Evolutionary conservation across 2,797 vertebrate species (phyloP).

Genomic region (Euthynnus affinis): DNA sequence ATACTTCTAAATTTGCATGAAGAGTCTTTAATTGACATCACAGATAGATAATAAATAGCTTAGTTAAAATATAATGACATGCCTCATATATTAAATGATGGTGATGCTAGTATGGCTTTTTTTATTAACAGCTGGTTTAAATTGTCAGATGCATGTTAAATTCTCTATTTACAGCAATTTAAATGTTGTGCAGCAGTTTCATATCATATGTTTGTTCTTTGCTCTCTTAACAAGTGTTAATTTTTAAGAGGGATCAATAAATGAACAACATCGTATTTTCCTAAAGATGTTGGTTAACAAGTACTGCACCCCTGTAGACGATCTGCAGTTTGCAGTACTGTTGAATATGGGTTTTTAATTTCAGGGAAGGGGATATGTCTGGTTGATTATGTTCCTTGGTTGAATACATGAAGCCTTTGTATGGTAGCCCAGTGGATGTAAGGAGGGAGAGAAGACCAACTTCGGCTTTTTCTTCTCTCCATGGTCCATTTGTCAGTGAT

Average conservation of each 20-base stretch:
- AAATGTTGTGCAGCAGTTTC: not conserved
- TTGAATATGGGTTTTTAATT: constrained; percentile 35
- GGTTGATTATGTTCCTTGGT: constrained; percentile 13
- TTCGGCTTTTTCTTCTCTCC: constrained; percentile 2
- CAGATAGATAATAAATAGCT: not conserved
- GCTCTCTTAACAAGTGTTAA: not conserved
- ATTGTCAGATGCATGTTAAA: not conserved
- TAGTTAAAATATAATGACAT: not conserved
- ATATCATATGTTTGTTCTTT: not conserved
- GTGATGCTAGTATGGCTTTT: not conserved
- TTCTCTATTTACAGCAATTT: not conserved
- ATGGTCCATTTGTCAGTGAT: constrained; percentile 36
- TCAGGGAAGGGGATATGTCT: not conserved
- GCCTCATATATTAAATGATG: not conserved
- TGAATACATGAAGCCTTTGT: constrained; percentile 26
- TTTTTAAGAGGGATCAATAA: not conserved
- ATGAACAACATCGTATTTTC: not conserved
- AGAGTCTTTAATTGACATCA: not conserved
- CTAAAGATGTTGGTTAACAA: not conserved
- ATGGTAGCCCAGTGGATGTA: constrained; percentile 11
- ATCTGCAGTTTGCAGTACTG: constrained; percentile 11
- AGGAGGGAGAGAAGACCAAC: constrained; percentile 4
- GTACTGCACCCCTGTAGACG: not conserved
- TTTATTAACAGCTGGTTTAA: not conserved
- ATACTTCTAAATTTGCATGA: not conserved